Base-by-base conservation (phyloP, 2,113 vertebrate species). In the Verasper variegatus region DNA sequence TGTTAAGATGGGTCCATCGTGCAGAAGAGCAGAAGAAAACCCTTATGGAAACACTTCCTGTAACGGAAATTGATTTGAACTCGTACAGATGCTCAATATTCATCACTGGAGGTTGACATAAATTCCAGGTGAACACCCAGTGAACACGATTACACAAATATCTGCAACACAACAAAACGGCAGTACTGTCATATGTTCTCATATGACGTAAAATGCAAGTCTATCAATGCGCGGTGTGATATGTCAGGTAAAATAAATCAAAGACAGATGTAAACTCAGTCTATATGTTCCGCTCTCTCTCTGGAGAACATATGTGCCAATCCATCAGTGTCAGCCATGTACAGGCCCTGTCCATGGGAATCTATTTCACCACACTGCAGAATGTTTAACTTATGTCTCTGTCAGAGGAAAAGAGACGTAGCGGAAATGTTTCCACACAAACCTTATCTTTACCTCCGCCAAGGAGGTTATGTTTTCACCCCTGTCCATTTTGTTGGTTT, bases 211-310 rank as follows among this genome's bases (percentile, higher is more conserved):
- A 49, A 14, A 42, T n/a, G 40, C 5, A 18, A 27, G 65, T 76
- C 20, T 42, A 20, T n/a, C 20, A 5, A 68, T 2, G 0, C 35
- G 2, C 2, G 11, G 13, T 15, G 2, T 57, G 68, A 24, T 57
- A 23, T 65, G 37, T 9, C 42, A 21, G 31, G 23, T 78, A 71
- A 62, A 65, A 27, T 56, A 37, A 68, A 83, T 78, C 47, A 79
- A 72, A 82, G 47, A 56, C 63, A 9, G 52, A 72, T 40, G 27
- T 68, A 60, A 66, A 66, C 35, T 58, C 20, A 24, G 13, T 26
- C 24, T 61, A 61, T 18, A 74, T 61, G 20, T 74, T 59, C 6
- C 13, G 35, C 14, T 49, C 24, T 58, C 17, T 67, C 68, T 66
- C 74, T 37, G 24, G 51, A 56, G 61, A 71, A 15, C 18, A 71